Conservation (phyloP, 2,113 vertebrate genomes). For the Microtus pennsylvanicus region DNA sequence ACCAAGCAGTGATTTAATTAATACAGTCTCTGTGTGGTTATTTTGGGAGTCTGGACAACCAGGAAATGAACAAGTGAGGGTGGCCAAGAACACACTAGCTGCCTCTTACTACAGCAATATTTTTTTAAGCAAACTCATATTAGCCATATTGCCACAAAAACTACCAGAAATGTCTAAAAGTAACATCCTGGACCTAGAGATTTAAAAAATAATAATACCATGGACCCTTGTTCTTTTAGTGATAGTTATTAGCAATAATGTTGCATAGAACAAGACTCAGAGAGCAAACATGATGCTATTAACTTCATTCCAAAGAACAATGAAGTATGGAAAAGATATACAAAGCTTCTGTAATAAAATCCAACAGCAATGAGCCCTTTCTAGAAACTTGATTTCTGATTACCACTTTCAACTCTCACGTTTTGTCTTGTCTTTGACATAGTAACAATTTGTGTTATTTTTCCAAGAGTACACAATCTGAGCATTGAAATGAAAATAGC, state of each 20-base stretch:
- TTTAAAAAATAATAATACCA: background rate
- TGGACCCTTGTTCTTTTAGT: background rate
- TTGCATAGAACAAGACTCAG: background rate
- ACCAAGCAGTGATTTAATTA: no score
- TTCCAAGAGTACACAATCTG: background rate
- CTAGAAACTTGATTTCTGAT: background rate
- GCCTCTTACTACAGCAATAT: background rate
- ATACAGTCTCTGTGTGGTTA: no score
- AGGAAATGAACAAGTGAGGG: no score
- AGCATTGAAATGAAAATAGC: background rate
- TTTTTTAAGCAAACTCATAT: background rate
- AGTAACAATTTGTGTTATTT: background rate
- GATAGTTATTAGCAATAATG: background rate
- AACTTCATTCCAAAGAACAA: background rate
- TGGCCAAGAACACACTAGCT: no score
- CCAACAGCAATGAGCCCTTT: background rate
- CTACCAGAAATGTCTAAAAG: background rate
- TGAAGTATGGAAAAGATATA: background rate
- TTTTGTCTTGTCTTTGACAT: background rate
- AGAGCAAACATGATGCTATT: background rate
- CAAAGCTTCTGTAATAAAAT: background rate
- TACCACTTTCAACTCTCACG: background rate
- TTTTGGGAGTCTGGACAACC: no score
- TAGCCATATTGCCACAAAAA: background rate
- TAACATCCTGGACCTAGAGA: background rate